Evolutionary conservation across 2,797 vertebrate species (phyloP).

Genomic region (Rhodeus uyekii): DNA sequence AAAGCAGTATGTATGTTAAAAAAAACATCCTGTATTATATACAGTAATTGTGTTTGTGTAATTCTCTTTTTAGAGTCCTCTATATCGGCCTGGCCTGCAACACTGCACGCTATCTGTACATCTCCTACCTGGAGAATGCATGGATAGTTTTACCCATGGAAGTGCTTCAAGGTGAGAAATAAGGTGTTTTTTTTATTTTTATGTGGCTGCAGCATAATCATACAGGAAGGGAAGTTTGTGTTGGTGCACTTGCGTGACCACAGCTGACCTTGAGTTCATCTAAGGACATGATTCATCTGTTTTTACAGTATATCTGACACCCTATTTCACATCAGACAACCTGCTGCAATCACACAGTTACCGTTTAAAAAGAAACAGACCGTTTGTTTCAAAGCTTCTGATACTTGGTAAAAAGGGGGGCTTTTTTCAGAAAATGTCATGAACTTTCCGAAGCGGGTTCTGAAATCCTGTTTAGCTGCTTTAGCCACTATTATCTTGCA

Average conservation of each 20-base stretch:
- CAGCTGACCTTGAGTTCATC: slow-evolving; percentile 1
- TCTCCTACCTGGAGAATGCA: slow-evolving; percentile 94
- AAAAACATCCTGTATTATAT: background rate
- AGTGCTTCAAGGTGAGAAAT: slow-evolving; percentile 94
- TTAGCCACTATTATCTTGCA: background rate
- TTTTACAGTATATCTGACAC: background rate
- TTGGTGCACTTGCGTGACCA: background rate
- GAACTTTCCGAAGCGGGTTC: background rate
- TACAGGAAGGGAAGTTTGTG: slow-evolving; percentile 23
- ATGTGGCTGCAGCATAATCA: background rate
- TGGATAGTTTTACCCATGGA: slow-evolving; percentile 98
- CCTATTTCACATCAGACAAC: slow-evolving; percentile 10
- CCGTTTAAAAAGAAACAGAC: background rate
- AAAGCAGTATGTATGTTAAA: slow-evolving; percentile 8
- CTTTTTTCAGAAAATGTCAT: background rate
- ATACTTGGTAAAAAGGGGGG: background rate
- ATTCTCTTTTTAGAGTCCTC: slow-evolving; percentile 80
- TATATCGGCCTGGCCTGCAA: slow-evolving; percentile 97
- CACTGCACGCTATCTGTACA: slow-evolving; percentile 95
- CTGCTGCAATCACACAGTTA: slow-evolving; percentile 10
- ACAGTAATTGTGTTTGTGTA: background rate
- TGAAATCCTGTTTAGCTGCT: slow-evolving; percentile 16
- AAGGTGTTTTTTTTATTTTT: background rate
- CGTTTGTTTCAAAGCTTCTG: background rate
- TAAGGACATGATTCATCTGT: slow-evolving; percentile 43